These are phyloP conservation scores for Pampusana beccarii DNA, from an alignment of 2,113 vertebrate species.

Conservation along the genomic window DNA sequence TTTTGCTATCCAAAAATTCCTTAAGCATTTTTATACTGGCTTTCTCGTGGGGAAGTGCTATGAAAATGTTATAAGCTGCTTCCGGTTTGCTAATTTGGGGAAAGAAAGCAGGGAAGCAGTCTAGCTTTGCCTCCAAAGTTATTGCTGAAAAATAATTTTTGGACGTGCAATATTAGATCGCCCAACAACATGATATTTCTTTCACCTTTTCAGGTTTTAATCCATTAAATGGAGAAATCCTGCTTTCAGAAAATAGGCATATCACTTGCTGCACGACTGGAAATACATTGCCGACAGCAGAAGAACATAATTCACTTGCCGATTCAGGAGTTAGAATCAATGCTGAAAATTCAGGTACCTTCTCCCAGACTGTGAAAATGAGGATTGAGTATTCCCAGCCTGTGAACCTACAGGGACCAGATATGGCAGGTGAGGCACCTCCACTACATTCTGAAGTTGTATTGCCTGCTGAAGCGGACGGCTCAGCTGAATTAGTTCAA, in stretches of 20 bases:
- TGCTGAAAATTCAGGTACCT: neutral
- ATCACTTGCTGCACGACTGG: neutral
- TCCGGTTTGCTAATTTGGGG: neutral
- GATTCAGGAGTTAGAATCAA: neutral
- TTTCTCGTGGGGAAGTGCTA: neutral
- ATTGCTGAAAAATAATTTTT: neutral
- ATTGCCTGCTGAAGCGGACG: neutral
- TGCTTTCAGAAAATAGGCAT: neutral
- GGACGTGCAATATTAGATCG: neutral
- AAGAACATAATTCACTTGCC: neutral
- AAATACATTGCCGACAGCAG: neutral
- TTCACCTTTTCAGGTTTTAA: conserved; percentile 34
- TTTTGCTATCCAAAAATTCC: neutral
- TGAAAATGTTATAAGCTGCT: neutral
- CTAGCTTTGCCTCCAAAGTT: neutral
- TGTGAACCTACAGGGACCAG: neutral
- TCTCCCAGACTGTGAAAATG: neutral
- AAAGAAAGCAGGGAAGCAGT: neutral
- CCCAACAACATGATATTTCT: neutral
- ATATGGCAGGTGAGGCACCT: neutral
- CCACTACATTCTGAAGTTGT: neutral
- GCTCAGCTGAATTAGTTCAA: neutral
- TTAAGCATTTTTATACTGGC: neutral
- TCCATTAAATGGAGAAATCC: neutral
- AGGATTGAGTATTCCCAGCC: neutral